Conservation (phyloP, 2,888 invertebrate species). For the Ophonus ardosiacus region DNA sequence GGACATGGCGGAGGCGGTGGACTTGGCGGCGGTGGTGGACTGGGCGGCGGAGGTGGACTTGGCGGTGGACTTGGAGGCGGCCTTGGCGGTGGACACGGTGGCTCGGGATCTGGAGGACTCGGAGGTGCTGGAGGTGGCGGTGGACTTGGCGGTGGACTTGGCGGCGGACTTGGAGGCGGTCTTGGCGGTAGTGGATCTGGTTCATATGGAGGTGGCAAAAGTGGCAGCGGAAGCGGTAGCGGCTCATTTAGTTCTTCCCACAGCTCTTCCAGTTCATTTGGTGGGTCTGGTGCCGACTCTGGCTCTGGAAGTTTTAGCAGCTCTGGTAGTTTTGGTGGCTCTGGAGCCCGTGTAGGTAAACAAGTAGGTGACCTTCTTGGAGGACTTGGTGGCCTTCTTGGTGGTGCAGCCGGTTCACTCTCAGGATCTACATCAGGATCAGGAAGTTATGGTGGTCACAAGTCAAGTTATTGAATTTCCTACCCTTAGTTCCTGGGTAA, state of each 20-base stretch:
- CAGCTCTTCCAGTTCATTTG: slow-evolving; percentile 43
- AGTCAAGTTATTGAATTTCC: slow-evolving; percentile 52
- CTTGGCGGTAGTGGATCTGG: slow-evolving; percentile 35
- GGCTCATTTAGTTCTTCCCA: slow-evolving; percentile 43
- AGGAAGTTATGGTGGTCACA: slow-evolving; percentile 28
- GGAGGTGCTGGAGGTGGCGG: slow-evolving; percentile 24
- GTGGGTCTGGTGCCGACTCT: slow-evolving; percentile 46
- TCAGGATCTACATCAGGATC: slow-evolving; percentile 45
- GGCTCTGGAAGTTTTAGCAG: slow-evolving; percentile 56
- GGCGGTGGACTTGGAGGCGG: slow-evolving; percentile 52
- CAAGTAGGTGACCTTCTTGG: slow-evolving; percentile 39
- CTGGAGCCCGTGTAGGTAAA: slow-evolving; percentile 46
- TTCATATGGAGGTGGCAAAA: slow-evolving; percentile 22
- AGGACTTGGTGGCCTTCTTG: slow-evolving; percentile 49
- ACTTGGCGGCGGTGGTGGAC: slow-evolving; percentile 53
- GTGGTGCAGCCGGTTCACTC: slow-evolving; percentile 46
- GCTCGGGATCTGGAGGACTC: slow-evolving; percentile 2
- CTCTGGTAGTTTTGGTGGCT: slow-evolving; percentile 47
- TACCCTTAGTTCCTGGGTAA: slow-evolving; percentile 16
- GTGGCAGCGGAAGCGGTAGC: slow-evolving; percentile 16
- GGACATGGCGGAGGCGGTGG: slow-evolving; percentile 62
- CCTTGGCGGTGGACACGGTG: background rate
- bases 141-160: background rate
- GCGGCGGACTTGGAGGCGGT: background rate
- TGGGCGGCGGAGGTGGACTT: slow-evolving; percentile 18